Evolutionary conservation across 2,797 vertebrate species (phyloP).

Genomic region (Lemur catta): DNA sequence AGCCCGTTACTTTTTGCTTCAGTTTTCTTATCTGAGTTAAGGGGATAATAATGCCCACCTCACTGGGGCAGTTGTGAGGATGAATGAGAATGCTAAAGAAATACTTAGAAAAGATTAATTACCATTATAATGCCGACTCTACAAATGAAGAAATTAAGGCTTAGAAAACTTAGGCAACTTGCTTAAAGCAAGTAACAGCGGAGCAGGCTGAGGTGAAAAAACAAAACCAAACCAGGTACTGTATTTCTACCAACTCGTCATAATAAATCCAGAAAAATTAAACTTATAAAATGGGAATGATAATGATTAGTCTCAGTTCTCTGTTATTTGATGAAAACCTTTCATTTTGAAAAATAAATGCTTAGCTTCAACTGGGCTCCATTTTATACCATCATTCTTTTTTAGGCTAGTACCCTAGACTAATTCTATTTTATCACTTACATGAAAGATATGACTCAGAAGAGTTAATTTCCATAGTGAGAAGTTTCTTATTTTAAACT

Average conservation of each 20-base stretch:
- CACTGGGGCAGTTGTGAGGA: not conserved
- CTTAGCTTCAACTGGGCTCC: not conserved
- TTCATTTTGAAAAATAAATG: not conserved
- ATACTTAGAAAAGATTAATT: not conserved
- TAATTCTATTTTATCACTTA: not conserved
- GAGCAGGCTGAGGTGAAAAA: not conserved
- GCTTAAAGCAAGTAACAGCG: not conserved
- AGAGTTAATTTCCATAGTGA: not conserved
- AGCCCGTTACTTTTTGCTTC: not conserved
- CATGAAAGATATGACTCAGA: not conserved
- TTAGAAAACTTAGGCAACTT: not conserved
- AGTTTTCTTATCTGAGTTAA: not conserved
- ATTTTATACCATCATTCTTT: not conserved
- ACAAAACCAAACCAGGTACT: not conserved
- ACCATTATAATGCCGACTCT: not conserved
- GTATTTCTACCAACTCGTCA: not conserved
- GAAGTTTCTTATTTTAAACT: not conserved
- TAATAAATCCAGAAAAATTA: not conserved
- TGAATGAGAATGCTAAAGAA: not conserved
- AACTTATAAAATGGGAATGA: not conserved
- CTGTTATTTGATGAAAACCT: not conserved
- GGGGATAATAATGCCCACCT: not conserved
- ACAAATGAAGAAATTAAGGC: not conserved
- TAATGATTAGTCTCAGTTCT: not conserved
- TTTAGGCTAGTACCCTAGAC: not conserved